A percentile compares a stretch with the other conserved stretches of the same genome.
Conservation (phyloP, 1,140 invertebrate species). For the Lasioglossum albipes region DNA sequence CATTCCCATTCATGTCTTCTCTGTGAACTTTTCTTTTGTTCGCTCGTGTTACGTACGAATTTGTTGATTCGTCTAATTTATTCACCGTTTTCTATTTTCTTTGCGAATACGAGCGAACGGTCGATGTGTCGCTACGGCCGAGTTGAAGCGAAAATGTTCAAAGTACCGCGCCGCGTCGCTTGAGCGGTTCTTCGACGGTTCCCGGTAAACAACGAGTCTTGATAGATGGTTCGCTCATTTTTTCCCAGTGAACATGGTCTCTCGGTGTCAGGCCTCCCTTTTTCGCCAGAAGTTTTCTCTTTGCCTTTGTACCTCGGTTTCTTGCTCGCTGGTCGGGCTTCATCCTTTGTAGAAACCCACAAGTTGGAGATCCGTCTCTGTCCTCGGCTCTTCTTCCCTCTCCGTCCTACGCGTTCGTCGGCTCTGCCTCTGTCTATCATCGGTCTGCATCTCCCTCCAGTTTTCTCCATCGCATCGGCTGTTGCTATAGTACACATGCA, state of each 20-base stretch:
- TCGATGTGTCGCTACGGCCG: too few species aligned
- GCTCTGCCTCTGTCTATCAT: background rate
- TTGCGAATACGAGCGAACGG: too few species aligned
- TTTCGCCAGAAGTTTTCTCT: background rate
- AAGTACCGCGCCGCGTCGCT: too few species aligned
- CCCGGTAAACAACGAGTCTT: too few species aligned
- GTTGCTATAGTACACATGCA: background rate
- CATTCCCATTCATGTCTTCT: background rate
- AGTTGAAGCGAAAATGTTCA: too few species aligned
- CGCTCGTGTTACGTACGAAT: background rate
- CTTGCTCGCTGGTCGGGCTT: background rate
- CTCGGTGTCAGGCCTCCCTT: too few species aligned
- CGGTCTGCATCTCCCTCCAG: conserved; percentile 1
- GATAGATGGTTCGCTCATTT: too few species aligned
- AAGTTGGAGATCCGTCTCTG: background rate
- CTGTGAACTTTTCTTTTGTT: background rate
- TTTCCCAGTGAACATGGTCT: too few species aligned
- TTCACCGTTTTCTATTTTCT: too few species aligned
- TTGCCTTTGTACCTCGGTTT: background rate
- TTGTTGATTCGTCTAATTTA: too few species aligned
- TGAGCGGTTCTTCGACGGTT: too few species aligned
- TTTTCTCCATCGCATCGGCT: background rate
- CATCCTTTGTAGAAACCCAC: background rate
- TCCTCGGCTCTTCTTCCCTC: background rate
- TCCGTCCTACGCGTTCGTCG: conserved; percentile 9